Conservation (phyloP, 1,140 invertebrate species). For the Cardiocondyla obscurior region DNA sequence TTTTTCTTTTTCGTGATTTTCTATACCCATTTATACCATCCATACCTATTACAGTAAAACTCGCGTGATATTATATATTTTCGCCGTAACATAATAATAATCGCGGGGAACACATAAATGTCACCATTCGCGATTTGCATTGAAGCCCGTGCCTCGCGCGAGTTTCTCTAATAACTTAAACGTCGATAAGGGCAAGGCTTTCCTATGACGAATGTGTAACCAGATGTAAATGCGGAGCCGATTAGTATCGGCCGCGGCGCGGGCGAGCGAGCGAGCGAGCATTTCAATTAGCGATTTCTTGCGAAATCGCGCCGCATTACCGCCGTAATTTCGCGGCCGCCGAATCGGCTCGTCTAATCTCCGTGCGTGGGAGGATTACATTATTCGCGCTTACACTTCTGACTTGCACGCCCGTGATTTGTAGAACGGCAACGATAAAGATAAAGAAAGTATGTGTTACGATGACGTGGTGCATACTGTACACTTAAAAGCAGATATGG, state of each 20-base stretch:
- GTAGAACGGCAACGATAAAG: background rate
- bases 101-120: constrained; percentile 38
- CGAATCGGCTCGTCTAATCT: constrained; percentile 24
- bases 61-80: background rate
- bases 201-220: constrained; percentile 45
- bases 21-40: background rate
- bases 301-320: constrained; percentile 42
- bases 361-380: constrained; percentile 27
- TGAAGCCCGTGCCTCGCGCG: background rate
- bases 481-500: too few relatives aligned
- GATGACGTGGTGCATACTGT: background rate
- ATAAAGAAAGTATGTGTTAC: background rate
- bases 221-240: constrained; percentile 39
- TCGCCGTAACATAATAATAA: constrained; percentile 36
- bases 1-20: background rate
- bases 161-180: constrained; percentile 51
- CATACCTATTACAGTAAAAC: background rate
- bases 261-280: background rate
- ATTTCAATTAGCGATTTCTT: constrained; percentile 53
- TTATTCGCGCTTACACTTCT: constrained; percentile 45
- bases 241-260: constrained; percentile 18
- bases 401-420: constrained; percentile 7
- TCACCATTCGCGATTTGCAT: constrained; percentile 17
- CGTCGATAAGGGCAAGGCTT: constrained; percentile 45
- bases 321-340: constrained; percentile 14